These are phyloP conservation scores for Diabrotica undecimpunctata DNA, from an alignment of 1,140 invertebrate genomes.

Conservation along the genomic window DNA sequence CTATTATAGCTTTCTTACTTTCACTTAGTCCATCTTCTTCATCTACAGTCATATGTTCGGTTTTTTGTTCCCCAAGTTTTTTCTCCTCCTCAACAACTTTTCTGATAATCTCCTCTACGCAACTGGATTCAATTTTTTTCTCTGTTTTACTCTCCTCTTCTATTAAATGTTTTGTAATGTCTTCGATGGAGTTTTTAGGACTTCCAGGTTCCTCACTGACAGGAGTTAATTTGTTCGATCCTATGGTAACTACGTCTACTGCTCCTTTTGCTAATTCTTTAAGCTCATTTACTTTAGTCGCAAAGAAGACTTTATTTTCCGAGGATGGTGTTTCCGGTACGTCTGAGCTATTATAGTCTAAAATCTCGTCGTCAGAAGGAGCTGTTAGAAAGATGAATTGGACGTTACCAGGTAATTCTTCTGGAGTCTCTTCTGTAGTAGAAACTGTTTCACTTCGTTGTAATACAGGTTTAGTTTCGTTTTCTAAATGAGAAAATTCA, in stretches of 20 bases:
- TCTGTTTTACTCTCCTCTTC: conserved; percentile 28
- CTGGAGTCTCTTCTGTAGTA: conserved; percentile 25
- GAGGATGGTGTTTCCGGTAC: conserved; percentile 41
- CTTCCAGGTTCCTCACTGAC: conserved; percentile 31
- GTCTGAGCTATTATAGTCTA: conserved; percentile 34
- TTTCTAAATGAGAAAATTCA: conserved; percentile 42
- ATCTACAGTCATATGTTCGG: conserved; percentile 38
- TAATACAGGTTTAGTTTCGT: conserved; percentile 14
- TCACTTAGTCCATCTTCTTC: conserved; percentile 32
- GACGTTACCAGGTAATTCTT: conserved; percentile 25
- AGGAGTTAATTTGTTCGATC: conserved; percentile 27
- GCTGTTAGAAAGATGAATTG: conserved; percentile 45
- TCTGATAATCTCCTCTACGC: conserved; percentile 7
- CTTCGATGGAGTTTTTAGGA: conserved; percentile 11
- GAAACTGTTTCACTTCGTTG: conserved; percentile 18
- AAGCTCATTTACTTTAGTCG: conserved; percentile 32
- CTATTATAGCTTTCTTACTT: conserved; percentile 13
- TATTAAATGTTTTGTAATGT: conserved; percentile 35
- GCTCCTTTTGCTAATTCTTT: conserved; percentile 39
- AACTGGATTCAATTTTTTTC: conserved; percentile 15
- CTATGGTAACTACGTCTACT: conserved; percentile 37
- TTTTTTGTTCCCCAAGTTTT: conserved; percentile 13
- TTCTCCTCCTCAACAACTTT: conserved; percentile 14
- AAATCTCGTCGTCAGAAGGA: conserved; percentile 44
- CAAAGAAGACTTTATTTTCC: conserved; percentile 35